A percentile compares a stretch with the other conserved stretches of the same genome.
Conservation (phyloP, 2,888 invertebrate species). For the Sphaeridia pumilis region DNA sequence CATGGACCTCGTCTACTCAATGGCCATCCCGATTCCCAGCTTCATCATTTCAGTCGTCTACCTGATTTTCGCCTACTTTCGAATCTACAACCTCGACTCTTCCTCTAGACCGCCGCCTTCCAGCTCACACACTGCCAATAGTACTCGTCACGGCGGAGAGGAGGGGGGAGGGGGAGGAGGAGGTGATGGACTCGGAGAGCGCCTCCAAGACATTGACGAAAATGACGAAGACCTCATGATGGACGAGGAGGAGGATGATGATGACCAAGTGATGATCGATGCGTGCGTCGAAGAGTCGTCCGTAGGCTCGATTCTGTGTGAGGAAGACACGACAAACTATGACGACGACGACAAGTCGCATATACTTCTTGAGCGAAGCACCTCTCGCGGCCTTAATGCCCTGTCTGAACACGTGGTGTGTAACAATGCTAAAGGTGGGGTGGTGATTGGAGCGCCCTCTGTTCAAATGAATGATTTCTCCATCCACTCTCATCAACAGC, state of each 20-base stretch:
- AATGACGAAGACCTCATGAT: conserved; percentile 19
- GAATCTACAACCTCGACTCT: conserved; percentile 80
- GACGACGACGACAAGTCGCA: conserved; percentile 28
- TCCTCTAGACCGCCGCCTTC: conserved; percentile 24
- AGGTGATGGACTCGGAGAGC: too few relatives aligned
- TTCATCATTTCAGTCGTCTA: conserved; percentile 85
- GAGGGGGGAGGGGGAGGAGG: conserved; percentile 52
- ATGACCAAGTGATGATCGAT: too few relatives aligned
- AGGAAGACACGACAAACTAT: too few relatives aligned
- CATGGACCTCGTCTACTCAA: conserved; percentile 74
- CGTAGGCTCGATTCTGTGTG: too few relatives aligned
- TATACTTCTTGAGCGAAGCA: conserved; percentile 30
- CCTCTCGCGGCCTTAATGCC: conserved; percentile 35
- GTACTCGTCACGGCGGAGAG: conserved; percentile 30
- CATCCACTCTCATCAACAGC: conserved; percentile 36
- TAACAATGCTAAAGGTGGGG: conserved; percentile 34
- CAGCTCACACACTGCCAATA: conserved; percentile 18
- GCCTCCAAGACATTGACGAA: conserved; percentile 59
- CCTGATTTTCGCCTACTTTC: conserved; percentile 81
- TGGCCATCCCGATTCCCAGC: conserved; percentile 85
- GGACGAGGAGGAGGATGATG: too few relatives aligned
- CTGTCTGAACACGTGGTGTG: conserved; percentile 30
- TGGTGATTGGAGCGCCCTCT: conserved; percentile 32
- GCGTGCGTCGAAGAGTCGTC: too few relatives aligned
- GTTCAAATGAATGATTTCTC: conserved; percentile 36